Base-by-base conservation (phyloP, 2,888 invertebrate genomes). In the Sthenelais limicola region DNA sequence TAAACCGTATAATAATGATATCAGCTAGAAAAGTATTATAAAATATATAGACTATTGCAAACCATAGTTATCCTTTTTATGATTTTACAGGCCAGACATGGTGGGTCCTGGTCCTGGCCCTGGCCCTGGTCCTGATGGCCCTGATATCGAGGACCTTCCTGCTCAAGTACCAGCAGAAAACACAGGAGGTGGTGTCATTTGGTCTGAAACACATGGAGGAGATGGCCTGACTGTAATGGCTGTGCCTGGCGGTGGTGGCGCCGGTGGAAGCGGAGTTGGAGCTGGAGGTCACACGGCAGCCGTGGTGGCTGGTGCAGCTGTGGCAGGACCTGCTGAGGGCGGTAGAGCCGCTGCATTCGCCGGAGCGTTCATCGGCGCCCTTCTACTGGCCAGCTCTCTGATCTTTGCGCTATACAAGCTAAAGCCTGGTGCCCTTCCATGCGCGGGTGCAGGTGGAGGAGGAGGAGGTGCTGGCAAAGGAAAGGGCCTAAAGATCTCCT, bases 321-420 rank as follows among this genome's bases (percentile, higher is more conserved):
- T 78, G 0, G 79, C 52, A 9, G 80, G 78, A 5, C 73, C 73
- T 18, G 80, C 74, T 0, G 82, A 79, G 7, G 82, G 84, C 5
- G 82, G 82, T 5, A 52, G 78, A 21, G 76, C 79, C 12, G 74
- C 74, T 1, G 84, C 83, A 3, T 78, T 77, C 0, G 78, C 78
- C 3, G 82, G 80, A 5, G 75, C 78, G 30, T 72, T 81, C 68
- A 67, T 81, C 2, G 81, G 78, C 12, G 49, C 75, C 21, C 74
- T 82, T 24, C 62, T 79, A 15, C 72, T 75, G 15, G 76, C 68
- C 7, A 77, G 78, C 48, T 73, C 77, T 26, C 52, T 80, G 48
- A 67, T 76, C 38, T 81, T 80, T 79, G 81, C 80, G 0, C 52
- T 77, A 9, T 81, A 77, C 71, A 78, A 79, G 67, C 74, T 79